Conservation (phyloP, 2,113 vertebrate species). For the Glaucomys volans region DNA sequence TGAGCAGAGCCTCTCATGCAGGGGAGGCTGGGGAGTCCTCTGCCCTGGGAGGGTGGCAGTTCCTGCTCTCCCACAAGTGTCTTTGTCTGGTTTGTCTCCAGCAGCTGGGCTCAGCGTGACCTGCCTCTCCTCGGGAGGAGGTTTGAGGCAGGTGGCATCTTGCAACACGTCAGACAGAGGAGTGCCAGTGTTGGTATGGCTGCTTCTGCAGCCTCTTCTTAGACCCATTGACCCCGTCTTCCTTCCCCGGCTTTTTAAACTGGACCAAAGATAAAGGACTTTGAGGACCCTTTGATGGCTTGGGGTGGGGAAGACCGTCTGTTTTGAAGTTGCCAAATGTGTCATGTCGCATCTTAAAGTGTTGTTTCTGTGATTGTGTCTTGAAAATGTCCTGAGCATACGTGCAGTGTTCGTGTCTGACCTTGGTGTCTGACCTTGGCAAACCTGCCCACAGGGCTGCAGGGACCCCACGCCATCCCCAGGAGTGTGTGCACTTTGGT, state of each 20-base stretch:
- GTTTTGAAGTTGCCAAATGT: conserved; percentile 61
- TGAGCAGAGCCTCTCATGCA: conserved; percentile 14
- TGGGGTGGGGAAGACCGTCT: not conserved
- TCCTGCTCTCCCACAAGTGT: conserved; percentile 66
- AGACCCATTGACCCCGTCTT: not conserved
- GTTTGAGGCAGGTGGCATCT: conserved; percentile 65
- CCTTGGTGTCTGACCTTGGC: conserved; percentile 77
- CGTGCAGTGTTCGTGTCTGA: conserved; percentile 82
- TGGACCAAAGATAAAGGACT: conserved; percentile 45
- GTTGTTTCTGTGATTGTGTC: conserved; percentile 80
- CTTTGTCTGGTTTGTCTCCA: conserved; percentile 78
- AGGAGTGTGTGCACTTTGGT: not conserved
- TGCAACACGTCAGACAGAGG: not conserved
- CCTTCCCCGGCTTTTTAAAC: conserved; percentile 39
- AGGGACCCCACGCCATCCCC: conserved; percentile 56
- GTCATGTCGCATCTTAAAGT: conserved; percentile 74
- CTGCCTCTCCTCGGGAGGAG: conserved; percentile 41
- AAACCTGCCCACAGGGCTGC: conserved; percentile 58
- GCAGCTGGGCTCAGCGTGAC: conserved; percentile 34
- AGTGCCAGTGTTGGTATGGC: not conserved
- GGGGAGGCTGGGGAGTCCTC: not conserved
- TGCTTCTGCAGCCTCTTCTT: conserved; percentile 44
- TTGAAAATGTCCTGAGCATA: conserved; percentile 85
- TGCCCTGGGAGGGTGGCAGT: not conserved
- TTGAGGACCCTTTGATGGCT: not conserved